Base-by-base conservation (phyloP, 1,140 invertebrate genomes). In the Orius insidiosus region DNA sequence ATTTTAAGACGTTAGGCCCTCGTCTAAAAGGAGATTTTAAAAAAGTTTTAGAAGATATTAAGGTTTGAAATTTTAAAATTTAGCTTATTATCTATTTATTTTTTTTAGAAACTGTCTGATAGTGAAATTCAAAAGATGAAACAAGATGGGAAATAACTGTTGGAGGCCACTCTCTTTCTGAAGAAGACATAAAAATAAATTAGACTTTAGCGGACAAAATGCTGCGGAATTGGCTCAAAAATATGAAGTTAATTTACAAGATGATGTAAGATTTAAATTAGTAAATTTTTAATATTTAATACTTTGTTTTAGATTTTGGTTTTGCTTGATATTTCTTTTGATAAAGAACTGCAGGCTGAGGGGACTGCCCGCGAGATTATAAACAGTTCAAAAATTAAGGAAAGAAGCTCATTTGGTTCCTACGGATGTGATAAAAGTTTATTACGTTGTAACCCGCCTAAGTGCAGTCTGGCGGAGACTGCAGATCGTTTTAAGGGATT, bases 381-480 rank as follows among this genome's bases (percentile, higher is more conserved):
- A 18, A 98, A 98, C 61, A 74, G 74, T 99, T 33, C 96, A 99
- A 59, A 96, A 95, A 65, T 65, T 98, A 0, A 69, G 95, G n/a
- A 98, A 98, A 63, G 92, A 94, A 62, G 92, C 87, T 1, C 78
- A 86, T 57, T 67, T 98, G 9, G 79, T 93, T 13, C 90, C 93
- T 1, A 83, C 86, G 7, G 92, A 98, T 67, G 74, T 80, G 47
- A 86, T 97, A 15, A 71, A 74, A 31, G 80, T 93, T 32, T 93
- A 79, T 60, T 92, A 86, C 58, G 63, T 72, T 19, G 69, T 85
- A 60, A 56, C 43, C 74, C 80, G 49, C 44, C 59, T 0, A 66
- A 68, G 39, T 69, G 68, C 43, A 71, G 76, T 43, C 63, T 93
- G 14, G 60, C 67, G 11, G 71, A 74, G 46, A 70, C 93, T 9